Evolutionary conservation across 1,140 invertebrate species (phyloP).

Genomic region (Papilio aristodemus): DNA sequence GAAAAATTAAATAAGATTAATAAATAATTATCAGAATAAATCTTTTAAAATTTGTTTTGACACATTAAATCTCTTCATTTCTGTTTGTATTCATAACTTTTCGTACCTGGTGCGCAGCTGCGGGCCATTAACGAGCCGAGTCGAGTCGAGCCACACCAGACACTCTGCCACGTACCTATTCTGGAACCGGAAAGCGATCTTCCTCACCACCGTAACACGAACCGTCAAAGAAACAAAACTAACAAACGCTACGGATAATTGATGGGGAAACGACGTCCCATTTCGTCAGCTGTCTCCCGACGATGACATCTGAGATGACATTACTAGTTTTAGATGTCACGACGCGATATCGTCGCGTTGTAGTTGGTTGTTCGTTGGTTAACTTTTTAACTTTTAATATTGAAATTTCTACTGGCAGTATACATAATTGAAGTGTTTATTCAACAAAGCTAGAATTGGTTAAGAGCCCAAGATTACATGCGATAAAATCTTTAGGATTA

Average conservation of each 20-base stretch:
- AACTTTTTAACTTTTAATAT: too few species aligned
- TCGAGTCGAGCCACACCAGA: conserved; percentile 20
- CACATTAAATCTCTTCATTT: conserved; percentile 19
- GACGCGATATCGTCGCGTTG: conserved; percentile 36
- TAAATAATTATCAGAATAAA: not conserved
- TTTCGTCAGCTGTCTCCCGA: conserved; percentile 66
- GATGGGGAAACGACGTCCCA: conserved; percentile 69
- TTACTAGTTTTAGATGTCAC: conserved; percentile 41
- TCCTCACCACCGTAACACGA: conserved; percentile 55
- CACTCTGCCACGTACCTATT: conserved; percentile 48
- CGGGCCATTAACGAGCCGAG: conserved; percentile 50
- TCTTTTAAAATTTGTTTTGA: conserved; percentile 14
- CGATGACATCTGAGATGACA: conserved; percentile 67
- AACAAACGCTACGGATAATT: conserved; percentile 56
- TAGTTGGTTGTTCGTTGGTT: not conserved
- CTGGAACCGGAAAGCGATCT: conserved; percentile 58
- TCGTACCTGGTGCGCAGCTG: conserved; percentile 40
- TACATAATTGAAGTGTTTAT: too few species aligned
- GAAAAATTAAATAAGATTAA: too few species aligned
- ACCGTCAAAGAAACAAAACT: conserved; percentile 55
- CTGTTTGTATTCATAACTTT: conserved; percentile 11
- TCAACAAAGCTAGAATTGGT: too few species aligned
- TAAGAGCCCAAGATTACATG: too few species aligned
- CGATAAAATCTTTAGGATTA: not conserved
- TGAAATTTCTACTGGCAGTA: too few species aligned